Evolutionary conservation across 1,140 invertebrate genomes (phyloP).

Genomic region (Callitettix versicolor): DNA sequence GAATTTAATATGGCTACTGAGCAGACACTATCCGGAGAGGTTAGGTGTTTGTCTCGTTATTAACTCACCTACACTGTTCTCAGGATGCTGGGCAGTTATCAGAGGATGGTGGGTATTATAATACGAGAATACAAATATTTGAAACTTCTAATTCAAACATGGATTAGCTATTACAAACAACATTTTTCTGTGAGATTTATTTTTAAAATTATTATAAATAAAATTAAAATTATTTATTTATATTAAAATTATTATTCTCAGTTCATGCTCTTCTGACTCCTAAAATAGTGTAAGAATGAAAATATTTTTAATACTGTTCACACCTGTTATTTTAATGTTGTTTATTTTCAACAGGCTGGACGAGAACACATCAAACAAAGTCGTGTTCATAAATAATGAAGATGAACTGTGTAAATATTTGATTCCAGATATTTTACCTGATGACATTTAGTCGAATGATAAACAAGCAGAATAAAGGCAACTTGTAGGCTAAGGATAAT

Average conservation of each 20-base stretch:
- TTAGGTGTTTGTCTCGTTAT: constrained; percentile 59
- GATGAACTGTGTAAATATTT: constrained; percentile 57
- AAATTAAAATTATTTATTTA: too few relatives aligned
- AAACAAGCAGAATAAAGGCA: too few relatives aligned
- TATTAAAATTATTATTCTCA: too few relatives aligned
- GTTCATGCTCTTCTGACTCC: too few relatives aligned
- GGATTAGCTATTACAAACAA: too few relatives aligned
- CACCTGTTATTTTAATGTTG: too few relatives aligned
- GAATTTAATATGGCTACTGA: constrained; percentile 62
- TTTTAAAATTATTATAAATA: too few relatives aligned
- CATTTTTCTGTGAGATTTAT: too few relatives aligned
- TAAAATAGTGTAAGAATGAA: too few relatives aligned
- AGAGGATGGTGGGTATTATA: constrained; percentile 48
- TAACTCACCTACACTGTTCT: constrained; percentile 57
- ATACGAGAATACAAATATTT: background rate
- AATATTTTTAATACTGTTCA: too few relatives aligned
- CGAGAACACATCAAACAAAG: constrained; percentile 63
- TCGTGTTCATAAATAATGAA: constrained; percentile 54
- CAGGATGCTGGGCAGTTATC: constrained; percentile 61
- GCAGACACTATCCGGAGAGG: constrained; percentile 63
- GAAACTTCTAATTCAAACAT: too few relatives aligned
- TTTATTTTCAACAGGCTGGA: constrained; percentile 54
- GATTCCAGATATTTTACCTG: constrained; percentile 63
- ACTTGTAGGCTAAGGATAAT: too few relatives aligned
- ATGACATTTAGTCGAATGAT: constrained; percentile 43